Conservation (phyloP, 2,797 vertebrate species). For the Rhinoraja longicauda region DNA sequence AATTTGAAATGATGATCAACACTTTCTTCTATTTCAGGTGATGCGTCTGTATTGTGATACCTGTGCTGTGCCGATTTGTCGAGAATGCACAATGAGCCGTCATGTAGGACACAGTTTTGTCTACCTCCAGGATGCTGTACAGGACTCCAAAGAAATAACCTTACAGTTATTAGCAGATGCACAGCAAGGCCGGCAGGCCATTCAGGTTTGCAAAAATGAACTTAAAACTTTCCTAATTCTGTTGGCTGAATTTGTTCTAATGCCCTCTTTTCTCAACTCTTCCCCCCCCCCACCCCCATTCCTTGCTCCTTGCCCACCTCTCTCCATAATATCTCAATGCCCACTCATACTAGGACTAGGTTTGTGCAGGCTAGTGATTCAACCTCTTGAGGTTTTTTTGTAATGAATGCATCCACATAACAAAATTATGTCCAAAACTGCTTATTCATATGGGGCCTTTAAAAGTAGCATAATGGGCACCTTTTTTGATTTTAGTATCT, state of each 20-base stretch:
- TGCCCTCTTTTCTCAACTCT: neutral
- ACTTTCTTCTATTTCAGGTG: slow-evolving; percentile 60
- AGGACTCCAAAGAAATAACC: slow-evolving; percentile 87
- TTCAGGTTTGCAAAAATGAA: slow-evolving; percentile 69
- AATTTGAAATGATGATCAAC: neutral
- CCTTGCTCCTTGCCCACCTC: too few species aligned
- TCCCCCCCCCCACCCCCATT: too few species aligned
- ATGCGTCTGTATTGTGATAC: slow-evolving; percentile 94
- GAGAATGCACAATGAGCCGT: slow-evolving; percentile 85
- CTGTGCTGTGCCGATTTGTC: slow-evolving; percentile 90
- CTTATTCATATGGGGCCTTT: neutral
- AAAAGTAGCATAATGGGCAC: neutral
- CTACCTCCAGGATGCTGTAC: slow-evolving; percentile 90
- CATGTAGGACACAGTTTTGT: slow-evolving; percentile 76
- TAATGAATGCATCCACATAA: neutral
- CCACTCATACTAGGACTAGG: too few species aligned
- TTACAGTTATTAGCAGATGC: slow-evolving; percentile 92
- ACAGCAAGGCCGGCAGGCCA: slow-evolving; percentile 90
- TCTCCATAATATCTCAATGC: too few species aligned
- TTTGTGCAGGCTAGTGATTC: neutral
- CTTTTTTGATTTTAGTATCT: neutral
- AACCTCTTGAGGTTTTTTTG: neutral
- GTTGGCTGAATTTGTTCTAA: neutral
- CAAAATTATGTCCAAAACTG: neutral
- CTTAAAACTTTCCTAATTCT: neutral